Percentiles rank a stretch among this genome's conserved stretches.
These are phyloP conservation scores for Arenicola marina DNA, from an alignment of 2,888 invertebrate species.

Conservation along the genomic window DNA sequence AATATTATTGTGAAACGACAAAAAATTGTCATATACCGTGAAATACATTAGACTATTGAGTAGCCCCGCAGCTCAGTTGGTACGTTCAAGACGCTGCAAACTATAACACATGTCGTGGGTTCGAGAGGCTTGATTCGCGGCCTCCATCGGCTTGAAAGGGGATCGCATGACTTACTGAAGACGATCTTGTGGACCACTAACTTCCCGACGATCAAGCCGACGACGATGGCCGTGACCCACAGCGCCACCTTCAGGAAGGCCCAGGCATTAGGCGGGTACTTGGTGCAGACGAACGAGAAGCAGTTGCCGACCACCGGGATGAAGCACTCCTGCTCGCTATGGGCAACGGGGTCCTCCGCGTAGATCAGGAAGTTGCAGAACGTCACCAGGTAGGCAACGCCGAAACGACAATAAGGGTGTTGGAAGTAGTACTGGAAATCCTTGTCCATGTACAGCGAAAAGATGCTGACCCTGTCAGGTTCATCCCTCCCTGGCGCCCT, in stretches of 20 bases:
- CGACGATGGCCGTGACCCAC: conserved; percentile 62
- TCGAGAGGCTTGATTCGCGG: too few relatives aligned
- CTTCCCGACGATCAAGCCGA: conserved; percentile 63
- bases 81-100: too few relatives aligned
- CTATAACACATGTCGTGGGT: too few relatives aligned
- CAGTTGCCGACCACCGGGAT: conserved; percentile 65
- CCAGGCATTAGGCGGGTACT: conserved; percentile 63
- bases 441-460: conserved; percentile 60
- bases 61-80: too few relatives aligned
- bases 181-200: conserved; percentile 62
- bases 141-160: background rate
- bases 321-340: conserved; percentile 63
- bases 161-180: conserved; percentile 62
- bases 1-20: too few relatives aligned
- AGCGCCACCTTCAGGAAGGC: conserved; percentile 58
- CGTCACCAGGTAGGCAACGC: conserved; percentile 63
- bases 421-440: conserved; percentile 65
- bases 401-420: conserved; percentile 64
- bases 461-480: conserved; percentile 54
- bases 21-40: too few relatives aligned
- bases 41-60: too few relatives aligned
- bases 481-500: too few relatives aligned
- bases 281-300: conserved; percentile 64
- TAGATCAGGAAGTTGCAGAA: conserved; percentile 65
- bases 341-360: conserved; percentile 65